phyloP scores from a whole-genome alignment of 1,140 invertebrate species.

The Penaeus chinensis region DNA sequence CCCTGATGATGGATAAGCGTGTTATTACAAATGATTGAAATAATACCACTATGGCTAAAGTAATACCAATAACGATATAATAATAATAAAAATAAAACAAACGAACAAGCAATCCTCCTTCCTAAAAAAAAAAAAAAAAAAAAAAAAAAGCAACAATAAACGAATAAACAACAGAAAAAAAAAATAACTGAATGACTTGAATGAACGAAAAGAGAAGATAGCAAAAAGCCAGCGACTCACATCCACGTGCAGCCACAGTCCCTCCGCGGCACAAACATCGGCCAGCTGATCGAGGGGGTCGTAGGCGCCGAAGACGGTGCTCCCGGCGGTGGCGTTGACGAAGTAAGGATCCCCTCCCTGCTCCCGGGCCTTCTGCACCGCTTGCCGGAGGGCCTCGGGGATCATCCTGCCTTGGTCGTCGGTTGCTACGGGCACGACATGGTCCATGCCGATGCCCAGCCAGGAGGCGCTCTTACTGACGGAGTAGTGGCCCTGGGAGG shows the following conservation, averaged over 20 bases:
- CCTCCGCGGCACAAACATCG: slow-evolving; percentile 82
- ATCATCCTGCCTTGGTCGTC: slow-evolving; percentile 84
- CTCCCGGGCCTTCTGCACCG: slow-evolving; percentile 32
- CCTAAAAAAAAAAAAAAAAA: too few species aligned
- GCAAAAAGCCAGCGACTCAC: slow-evolving; percentile 74
- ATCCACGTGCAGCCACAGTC: slow-evolving; percentile 95
- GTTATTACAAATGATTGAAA: neutral
- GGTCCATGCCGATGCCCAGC: slow-evolving; percentile 80
- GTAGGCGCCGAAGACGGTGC: slow-evolving; percentile 81
- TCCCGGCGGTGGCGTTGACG: slow-evolving; percentile 91
- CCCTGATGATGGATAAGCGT: slow-evolving; percentile 67
- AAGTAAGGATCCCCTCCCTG: slow-evolving; percentile 76
- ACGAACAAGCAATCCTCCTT: too few species aligned
- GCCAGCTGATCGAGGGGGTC: slow-evolving; percentile 87
- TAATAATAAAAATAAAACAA: too few species aligned
- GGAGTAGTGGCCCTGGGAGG: slow-evolving; percentile 90
- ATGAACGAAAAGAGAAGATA: neutral
- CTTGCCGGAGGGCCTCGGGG: slow-evolving; percentile 29
- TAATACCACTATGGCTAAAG: too few species aligned
- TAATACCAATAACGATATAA: too few species aligned
- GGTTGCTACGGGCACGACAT: slow-evolving; percentile 80
- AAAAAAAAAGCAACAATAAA: too few species aligned
- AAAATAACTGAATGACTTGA: neutral
- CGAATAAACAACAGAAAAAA: too few species aligned
- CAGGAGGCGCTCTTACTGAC: slow-evolving; percentile 85